Conservation (phyloP, 2,113 vertebrate species). For the Nansenia antarctica region DNA sequence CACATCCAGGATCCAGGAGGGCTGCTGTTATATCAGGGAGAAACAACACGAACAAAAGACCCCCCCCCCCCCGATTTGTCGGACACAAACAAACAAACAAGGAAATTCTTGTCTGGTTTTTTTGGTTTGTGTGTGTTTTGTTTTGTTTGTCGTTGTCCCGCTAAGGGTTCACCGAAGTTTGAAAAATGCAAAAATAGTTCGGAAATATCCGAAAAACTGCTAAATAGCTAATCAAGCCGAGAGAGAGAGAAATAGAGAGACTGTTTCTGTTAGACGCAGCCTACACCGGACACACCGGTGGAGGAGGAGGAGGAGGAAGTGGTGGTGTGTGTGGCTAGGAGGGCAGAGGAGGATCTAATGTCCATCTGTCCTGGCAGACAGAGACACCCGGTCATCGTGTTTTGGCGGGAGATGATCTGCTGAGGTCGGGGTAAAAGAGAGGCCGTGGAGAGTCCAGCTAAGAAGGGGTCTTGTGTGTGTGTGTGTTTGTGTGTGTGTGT, state of each 20-base stretch:
- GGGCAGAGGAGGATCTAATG: constrained; percentile 63
- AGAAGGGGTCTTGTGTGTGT: constrained; percentile 29
- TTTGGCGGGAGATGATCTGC: constrained; percentile 52
- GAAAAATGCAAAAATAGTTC: constrained; percentile 54
- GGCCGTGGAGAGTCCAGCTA: constrained; percentile 55
- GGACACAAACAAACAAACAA: constrained; percentile 33
- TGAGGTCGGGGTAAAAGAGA: constrained; percentile 49
- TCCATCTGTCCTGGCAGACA: constrained; percentile 68
- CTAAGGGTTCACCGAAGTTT: constrained; percentile 30
- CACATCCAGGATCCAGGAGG: constrained; percentile 34
- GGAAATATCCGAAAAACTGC: constrained; percentile 41
- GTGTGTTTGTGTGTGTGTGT: no score
- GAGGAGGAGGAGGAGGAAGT: constrained; percentile 5
- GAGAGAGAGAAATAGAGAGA: constrained; percentile 36
- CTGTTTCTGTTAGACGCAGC: no score
- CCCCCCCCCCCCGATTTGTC: no score
- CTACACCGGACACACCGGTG: background rate
- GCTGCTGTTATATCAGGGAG: constrained; percentile 44
- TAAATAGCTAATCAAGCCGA: constrained; percentile 32
- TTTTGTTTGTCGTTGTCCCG: background rate
- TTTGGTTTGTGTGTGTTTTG: constrained; percentile 5
- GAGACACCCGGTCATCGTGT: constrained; percentile 61
- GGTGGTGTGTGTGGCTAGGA: constrained; percentile 33
- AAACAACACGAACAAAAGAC: constrained; percentile 27
- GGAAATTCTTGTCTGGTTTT: constrained; percentile 34